Percentiles rank a stretch among this genome's conserved stretches.
phyloP scores from a whole-genome alignment of 2,113 vertebrate genomes.

The Acrocephalus arundinaceus region DNA sequence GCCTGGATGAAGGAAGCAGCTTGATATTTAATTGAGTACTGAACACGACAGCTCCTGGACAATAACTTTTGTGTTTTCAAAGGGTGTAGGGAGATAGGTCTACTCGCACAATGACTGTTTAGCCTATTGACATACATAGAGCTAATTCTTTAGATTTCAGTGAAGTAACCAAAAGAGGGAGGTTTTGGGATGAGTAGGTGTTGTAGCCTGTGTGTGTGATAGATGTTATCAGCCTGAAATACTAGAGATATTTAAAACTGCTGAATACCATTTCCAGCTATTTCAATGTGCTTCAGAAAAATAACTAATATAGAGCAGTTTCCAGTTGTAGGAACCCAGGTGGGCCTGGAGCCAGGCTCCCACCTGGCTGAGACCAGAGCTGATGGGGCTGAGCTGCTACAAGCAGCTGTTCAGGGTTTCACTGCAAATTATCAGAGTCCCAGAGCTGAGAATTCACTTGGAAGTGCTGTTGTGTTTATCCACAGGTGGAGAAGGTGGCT shows the following conservation, averaged over 20 bases:
- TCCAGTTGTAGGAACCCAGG: background rate
- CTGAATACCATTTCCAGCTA: background rate
- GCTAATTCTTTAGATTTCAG: background rate
- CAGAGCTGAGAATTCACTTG: background rate
- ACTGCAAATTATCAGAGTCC: background rate
- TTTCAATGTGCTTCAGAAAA: background rate
- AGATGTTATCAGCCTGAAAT: background rate
- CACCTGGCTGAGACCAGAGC: background rate
- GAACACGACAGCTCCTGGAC: background rate
- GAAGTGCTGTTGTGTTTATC: background rate
- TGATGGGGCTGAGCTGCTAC: background rate
- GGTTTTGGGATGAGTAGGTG: background rate
- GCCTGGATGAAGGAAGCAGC: background rate
- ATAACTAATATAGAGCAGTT: background rate
- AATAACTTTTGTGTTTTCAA: background rate
- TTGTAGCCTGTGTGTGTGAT: background rate
- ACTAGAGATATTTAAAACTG: background rate
- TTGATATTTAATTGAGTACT: background rate
- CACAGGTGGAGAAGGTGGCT: background rate
- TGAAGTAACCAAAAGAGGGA: background rate
- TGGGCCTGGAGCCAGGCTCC: background rate
- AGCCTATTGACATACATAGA: background rate
- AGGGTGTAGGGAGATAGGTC: background rate
- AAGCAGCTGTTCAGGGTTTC: background rate
- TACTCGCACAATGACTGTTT: background rate